These are phyloP conservation scores for Ceuthmochares aereus DNA, from an alignment of 2,113 vertebrate genomes.

Conservation along the genomic window DNA sequence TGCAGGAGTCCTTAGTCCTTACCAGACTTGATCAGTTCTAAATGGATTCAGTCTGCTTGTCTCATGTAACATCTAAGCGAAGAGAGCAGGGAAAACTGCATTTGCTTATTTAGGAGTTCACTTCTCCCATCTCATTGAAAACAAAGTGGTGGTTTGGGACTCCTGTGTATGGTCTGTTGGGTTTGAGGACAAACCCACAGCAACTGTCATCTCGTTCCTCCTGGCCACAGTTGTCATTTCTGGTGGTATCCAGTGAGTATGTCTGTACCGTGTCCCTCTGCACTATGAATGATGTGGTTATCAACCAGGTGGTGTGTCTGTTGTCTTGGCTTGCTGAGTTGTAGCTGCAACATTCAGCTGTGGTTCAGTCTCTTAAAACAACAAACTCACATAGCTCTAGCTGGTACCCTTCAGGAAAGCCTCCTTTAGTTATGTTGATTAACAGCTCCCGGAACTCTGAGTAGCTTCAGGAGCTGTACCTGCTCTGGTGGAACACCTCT, in stretches of 20 bases:
- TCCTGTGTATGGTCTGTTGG: not conserved
- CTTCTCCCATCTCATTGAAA: not conserved
- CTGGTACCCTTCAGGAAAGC: not conserved
- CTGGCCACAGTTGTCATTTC: not conserved
- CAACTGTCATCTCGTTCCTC: not conserved
- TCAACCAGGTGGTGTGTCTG: not conserved
- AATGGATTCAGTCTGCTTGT: not conserved
- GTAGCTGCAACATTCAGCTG: not conserved
- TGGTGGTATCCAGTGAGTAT: not conserved
- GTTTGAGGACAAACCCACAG: not conserved
- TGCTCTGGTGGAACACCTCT: not conserved
- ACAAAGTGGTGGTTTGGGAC: not conserved
- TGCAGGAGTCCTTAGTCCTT: not conserved
- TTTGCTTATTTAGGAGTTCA: not conserved
- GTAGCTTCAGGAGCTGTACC: not conserved
- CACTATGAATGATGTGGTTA: rapidly evolving
- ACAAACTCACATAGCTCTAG: not conserved
- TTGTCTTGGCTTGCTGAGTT: not conserved
- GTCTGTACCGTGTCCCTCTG: not conserved
- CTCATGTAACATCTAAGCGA: not conserved
- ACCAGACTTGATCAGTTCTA: not conserved
- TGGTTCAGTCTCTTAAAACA: not conserved
- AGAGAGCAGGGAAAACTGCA: not conserved
- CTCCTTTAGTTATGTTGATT: not conserved
- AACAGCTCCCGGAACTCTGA: not conserved